These are phyloP conservation scores for Drosophila obscura DNA, from an alignment of 1,140 invertebrate genomes.

Conservation along the genomic window DNA sequence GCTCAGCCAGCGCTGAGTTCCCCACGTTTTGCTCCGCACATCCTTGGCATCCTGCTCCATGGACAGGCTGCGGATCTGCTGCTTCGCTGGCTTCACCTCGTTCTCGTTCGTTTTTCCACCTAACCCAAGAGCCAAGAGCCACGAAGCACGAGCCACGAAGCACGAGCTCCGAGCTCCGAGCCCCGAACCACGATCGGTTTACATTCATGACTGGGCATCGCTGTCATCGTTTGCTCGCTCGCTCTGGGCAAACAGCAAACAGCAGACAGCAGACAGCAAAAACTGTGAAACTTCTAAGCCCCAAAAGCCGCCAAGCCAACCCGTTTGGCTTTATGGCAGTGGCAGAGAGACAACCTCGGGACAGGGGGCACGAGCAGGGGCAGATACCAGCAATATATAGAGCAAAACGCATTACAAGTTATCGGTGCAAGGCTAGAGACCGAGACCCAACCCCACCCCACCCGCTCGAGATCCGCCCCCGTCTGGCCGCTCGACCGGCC, in stretches of 20 bases:
- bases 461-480: too few species aligned
- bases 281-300: conserved; percentile 46
- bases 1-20: too few species aligned
- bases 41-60: too few species aligned
- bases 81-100: too few species aligned
- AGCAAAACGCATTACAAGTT: conserved; percentile 50
- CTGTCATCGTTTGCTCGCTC: conserved; percentile 24
- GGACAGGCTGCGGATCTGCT: too few species aligned
- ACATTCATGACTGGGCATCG: conserved; percentile 50
- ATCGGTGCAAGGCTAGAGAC: conserved; percentile 43
- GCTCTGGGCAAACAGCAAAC: conserved; percentile 9
- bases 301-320: conserved; percentile 45
- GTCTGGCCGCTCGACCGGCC: too few species aligned
- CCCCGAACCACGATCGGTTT: conserved; percentile 38
- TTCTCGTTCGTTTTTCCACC: too few species aligned
- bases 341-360: background rate
- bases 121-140: too few species aligned
- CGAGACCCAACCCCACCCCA: background rate
- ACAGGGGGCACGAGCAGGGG: background rate
- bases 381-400: conserved; percentile 25
- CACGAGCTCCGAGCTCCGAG: conserved; percentile 15
- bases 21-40: too few species aligned
- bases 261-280: conserved; percentile 15
- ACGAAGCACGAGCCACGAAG: background rate
- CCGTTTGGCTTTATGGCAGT: conserved; percentile 37